phyloP scores from a whole-genome alignment of 2,888 invertebrate species.

The Elysia crispata region DNA sequence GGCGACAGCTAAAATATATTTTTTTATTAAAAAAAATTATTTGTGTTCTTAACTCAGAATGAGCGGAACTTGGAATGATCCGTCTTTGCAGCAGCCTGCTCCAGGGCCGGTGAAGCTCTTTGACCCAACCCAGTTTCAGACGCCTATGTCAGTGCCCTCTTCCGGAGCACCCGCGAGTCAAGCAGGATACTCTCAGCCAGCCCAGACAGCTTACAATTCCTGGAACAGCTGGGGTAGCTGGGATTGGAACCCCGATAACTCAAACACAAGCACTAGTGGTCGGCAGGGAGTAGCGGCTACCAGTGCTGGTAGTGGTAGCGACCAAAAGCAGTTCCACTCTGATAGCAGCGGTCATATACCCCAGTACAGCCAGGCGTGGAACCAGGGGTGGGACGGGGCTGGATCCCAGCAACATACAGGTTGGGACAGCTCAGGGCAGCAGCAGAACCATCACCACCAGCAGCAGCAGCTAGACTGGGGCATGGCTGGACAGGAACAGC shows the following conservation, averaged over 20 bases:
- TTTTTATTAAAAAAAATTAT: too few species aligned
- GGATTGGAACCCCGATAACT: constrained; percentile 30
- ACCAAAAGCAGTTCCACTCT: not conserved
- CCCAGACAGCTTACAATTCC: constrained; percentile 18
- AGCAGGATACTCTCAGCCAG: not conserved
- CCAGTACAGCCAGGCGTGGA: constrained; percentile 34
- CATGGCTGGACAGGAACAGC: not conserved
- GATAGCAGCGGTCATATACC: not conserved
- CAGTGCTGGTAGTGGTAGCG: not conserved
- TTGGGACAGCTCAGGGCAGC: constrained; percentile 14
- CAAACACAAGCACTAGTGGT: not conserved
- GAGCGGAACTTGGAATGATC: constrained; percentile 46
- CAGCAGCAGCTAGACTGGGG: constrained; percentile 22
- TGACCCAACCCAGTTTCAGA: constrained; percentile 65
- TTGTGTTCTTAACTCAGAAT: constrained; percentile 43
- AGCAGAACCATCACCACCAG: not conserved
- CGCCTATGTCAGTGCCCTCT: constrained; percentile 23
- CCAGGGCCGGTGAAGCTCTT: constrained; percentile 60
- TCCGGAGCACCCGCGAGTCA: not conserved
- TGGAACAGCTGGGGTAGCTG: constrained; percentile 51
- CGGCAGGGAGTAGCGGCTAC: not conserved
- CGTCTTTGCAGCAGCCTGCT: constrained; percentile 48
- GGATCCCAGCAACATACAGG: constrained; percentile 18
- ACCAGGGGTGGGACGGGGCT: constrained; percentile 11
- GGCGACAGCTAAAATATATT: too few species aligned